These are phyloP conservation scores for Prionchulus punctatus DNA, from an alignment of 2,888 invertebrate species.

Conservation along the genomic window DNA sequence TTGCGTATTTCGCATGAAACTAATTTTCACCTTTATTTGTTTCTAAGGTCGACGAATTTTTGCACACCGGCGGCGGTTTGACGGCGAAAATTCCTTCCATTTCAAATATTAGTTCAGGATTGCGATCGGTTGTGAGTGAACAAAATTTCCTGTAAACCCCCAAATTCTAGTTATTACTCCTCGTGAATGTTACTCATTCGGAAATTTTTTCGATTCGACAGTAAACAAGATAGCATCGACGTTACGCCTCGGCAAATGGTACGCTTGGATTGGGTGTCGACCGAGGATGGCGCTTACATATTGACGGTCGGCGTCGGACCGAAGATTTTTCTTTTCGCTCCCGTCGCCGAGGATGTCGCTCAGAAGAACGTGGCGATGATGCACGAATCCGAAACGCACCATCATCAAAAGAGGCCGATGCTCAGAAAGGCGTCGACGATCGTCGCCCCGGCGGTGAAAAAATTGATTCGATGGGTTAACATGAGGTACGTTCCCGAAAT, in stretches of 20 bases:
- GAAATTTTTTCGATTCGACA: neutral
- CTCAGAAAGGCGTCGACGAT: conserved; percentile 75
- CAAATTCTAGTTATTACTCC: neutral
- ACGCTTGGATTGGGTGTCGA: conserved; percentile 78
- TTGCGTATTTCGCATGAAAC: neutral
- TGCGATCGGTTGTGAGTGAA: conserved; percentile 3
- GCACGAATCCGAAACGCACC: conserved; percentile 37
- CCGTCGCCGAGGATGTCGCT: conserved; percentile 80
- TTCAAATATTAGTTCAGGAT: neutral
- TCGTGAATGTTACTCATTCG: neutral
- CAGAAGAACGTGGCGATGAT: conserved; percentile 81
- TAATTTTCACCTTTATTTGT: neutral
- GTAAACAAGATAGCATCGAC: conserved; percentile 14
- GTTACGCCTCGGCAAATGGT: conserved; percentile 12
- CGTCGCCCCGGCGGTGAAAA: conserved; percentile 52
- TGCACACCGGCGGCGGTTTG: neutral
- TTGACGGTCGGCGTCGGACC: conserved; percentile 54
- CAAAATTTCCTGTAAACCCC: neutral
- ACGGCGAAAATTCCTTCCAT: neutral
- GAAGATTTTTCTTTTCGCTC: conserved; percentile 67
- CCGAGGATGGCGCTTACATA: conserved; percentile 95
- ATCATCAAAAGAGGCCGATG: conserved; percentile 57
- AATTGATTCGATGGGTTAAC: conserved; percentile 24
- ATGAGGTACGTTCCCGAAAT: conserved; percentile 16
- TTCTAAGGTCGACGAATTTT: neutral